Percentiles rank a stretch among this genome's conserved stretches.
phyloP scores from a whole-genome alignment of 2,113 vertebrate genomes.

The Paradoxurus hermaphroditus region DNA sequence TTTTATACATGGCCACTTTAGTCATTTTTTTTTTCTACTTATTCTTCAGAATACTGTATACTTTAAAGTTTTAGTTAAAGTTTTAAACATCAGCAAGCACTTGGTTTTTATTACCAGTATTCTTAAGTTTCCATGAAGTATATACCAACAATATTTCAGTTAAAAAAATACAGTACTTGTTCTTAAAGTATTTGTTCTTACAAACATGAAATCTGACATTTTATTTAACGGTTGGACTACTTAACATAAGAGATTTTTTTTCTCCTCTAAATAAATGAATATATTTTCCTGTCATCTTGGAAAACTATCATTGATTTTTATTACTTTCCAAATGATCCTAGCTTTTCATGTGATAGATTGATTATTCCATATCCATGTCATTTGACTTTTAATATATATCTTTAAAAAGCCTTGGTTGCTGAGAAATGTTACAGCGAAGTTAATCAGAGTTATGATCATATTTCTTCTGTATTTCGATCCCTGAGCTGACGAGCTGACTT shows the following conservation, averaged over 20 bases:
- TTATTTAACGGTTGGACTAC: not conserved
- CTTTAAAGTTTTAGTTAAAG: not conserved
- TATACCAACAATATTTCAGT: not conserved
- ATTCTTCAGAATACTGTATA: not conserved
- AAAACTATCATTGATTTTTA: slow-evolving; percentile 40
- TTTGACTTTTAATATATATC: slow-evolving; percentile 24
- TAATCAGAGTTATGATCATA: slow-evolving; percentile 18
- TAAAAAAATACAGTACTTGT: not conserved
- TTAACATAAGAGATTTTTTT: not conserved
- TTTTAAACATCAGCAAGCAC: not conserved
- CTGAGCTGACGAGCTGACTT: slow-evolving; percentile 1
- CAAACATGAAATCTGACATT: slow-evolving; percentile 21
- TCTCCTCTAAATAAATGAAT: not conserved
- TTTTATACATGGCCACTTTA: not conserved
- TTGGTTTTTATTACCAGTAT: not conserved
- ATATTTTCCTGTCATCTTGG: slow-evolving; percentile 36
- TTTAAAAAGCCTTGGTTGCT: slow-evolving; percentile 29
- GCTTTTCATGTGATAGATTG: not conserved
- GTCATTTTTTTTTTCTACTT: not conserved
- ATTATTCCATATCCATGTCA: not conserved
- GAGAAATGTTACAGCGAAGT: not conserved
- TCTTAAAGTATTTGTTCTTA: slow-evolving; percentile 1
- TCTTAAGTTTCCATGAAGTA: not conserved
- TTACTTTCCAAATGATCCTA: slow-evolving; percentile 6
- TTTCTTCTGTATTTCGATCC: slow-evolving; percentile 37